phyloP scores from a whole-genome alignment of 2,797 vertebrate genomes.

The Sylvilagus floridanus region DNA sequence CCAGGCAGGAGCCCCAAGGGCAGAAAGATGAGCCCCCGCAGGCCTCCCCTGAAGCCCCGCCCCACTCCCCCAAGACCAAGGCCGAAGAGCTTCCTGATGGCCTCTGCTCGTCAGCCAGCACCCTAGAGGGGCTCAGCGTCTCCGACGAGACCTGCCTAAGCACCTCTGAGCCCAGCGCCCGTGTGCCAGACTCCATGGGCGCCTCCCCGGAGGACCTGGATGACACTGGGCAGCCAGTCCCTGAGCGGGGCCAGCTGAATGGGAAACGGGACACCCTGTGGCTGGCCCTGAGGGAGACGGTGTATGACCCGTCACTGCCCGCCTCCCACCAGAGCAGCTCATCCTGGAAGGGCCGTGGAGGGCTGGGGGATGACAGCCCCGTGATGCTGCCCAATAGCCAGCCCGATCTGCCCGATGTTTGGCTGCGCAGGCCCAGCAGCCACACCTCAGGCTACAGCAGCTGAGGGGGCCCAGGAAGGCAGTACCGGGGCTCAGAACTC shows the following conservation, averaged over 20 bases:
- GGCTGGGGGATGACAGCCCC: conserved; percentile 88
- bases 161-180: conserved; percentile 89
- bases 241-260: conserved; percentile 94
- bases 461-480: conserved; percentile 75
- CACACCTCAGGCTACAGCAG: conserved; percentile 88
- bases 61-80: conserved; percentile 70
- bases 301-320: conserved; percentile 91
- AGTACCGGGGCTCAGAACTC: background rate
- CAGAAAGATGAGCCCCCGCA: conserved; percentile 72
- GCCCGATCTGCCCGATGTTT: conserved; percentile 96
- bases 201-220: conserved; percentile 87
- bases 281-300: conserved; percentile 94
- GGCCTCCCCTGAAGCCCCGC: conserved; percentile 65
- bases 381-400: conserved; percentile 98
- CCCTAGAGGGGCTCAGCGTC: conserved; percentile 94
- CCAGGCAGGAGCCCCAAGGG: conserved; percentile 81
- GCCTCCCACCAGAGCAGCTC: conserved; percentile 88
- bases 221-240: conserved; percentile 81
- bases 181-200: conserved; percentile 85
- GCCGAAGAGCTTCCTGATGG: conserved; percentile 78
- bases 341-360: conserved; percentile 90
- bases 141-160: conserved; percentile 95
- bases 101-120: conserved; percentile 91
- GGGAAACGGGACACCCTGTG: conserved; percentile 95
- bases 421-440: conserved; percentile 94